A percentile compares a stretch with the other conserved stretches of the same genome.
These are phyloP conservation scores for Hololepta plana DNA, from an alignment of 2,888 invertebrate genomes.

Conservation along the genomic window DNA sequence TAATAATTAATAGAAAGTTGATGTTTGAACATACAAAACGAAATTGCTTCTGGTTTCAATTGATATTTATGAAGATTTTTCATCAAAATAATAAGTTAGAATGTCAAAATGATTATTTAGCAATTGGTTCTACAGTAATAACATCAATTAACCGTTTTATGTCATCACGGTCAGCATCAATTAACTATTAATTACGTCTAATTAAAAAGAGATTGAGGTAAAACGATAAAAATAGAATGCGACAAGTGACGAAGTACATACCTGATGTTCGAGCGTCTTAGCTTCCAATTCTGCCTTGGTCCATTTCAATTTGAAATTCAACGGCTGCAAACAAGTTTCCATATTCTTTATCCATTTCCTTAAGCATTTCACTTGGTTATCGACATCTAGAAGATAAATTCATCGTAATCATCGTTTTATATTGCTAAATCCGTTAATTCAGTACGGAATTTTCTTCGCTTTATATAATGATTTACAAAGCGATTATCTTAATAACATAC, in stretches of 20 bases:
- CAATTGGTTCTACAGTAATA: constrained; percentile 1
- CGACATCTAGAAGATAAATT: constrained; percentile 38
- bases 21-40: too few relatives aligned
- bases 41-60: too few relatives aligned
- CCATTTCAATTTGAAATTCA: constrained; percentile 52
- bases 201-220: constrained; percentile 1
- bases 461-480: too few relatives aligned
- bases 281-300: constrained; percentile 56
- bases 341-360: constrained; percentile 76
- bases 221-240: too few relatives aligned
- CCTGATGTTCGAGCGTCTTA: constrained; percentile 69
- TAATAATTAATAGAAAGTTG: too few relatives aligned
- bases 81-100: background rate
- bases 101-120: background rate
- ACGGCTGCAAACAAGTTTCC: constrained; percentile 59
- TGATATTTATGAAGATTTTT: constrained; percentile 2
- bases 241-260: too few relatives aligned
- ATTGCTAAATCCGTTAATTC: too few relatives aligned
- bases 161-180: too few relatives aligned
- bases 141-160: too few relatives aligned
- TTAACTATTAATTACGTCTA: too few relatives aligned
- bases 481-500: constrained; percentile 11
- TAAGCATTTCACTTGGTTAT: constrained; percentile 57
- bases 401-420: constrained; percentile 2
- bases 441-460: background rate